Conservation (phyloP, 2,888 invertebrate genomes). For the Leptopterna dolabrata region DNA sequence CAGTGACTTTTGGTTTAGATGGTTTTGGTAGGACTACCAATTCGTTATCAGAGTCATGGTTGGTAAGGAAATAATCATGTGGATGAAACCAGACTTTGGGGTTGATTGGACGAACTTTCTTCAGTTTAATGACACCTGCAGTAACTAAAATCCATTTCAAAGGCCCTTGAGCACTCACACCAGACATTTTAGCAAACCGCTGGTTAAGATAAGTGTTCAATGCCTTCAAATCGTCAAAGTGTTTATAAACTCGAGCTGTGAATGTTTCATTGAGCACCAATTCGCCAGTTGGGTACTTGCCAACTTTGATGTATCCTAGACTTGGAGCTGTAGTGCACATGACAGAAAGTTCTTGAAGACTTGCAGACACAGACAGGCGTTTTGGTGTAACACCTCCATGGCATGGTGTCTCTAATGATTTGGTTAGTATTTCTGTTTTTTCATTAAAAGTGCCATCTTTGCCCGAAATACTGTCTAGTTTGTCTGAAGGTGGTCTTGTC, state of each 20-base stretch:
- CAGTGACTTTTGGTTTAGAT: neutral
- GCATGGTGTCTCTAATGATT: too few species aligned
- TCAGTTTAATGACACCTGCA: neutral
- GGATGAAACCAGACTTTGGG: constrained; percentile 14
- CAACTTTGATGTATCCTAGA: neutral
- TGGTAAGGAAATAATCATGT: neutral
- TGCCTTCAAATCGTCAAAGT: neutral
- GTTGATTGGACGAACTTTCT: neutral
- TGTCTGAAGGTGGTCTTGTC: too few species aligned
- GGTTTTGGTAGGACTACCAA: neutral
- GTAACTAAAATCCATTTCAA: neutral
- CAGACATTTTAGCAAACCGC: neutral
- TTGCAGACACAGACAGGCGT: neutral
- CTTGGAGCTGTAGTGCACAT: neutral
- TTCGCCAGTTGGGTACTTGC: neutral
- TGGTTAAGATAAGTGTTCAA: neutral
- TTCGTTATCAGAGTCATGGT: neutral
- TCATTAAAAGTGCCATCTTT: too few species aligned
- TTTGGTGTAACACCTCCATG: too few species aligned
- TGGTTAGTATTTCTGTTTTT: too few species aligned
- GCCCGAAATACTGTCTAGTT: too few species aligned
- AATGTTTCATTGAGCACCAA: neutral
- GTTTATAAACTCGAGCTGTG: neutral
- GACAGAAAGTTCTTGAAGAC: neutral
- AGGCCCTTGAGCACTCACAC: neutral